phyloP scores from a whole-genome alignment of 2,797 vertebrate genomes.

The Eurystomus glaucurus region DNA sequence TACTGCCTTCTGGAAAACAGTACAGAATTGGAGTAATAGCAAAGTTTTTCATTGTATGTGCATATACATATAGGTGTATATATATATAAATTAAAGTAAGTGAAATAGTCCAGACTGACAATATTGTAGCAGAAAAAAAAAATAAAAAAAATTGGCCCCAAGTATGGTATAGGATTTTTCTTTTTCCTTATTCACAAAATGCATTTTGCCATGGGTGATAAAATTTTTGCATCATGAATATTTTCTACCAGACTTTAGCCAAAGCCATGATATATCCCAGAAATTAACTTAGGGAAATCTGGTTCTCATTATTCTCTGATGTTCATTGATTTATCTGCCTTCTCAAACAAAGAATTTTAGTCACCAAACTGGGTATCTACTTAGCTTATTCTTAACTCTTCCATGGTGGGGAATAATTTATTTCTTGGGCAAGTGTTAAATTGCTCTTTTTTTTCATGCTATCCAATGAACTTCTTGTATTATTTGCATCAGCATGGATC shows the following conservation, averaged over 20 bases:
- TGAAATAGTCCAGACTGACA: conserved; percentile 58
- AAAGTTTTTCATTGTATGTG: neutral
- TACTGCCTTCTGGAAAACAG: neutral
- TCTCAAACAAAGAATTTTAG: conserved; percentile 74
- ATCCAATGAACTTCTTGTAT: conserved; percentile 17
- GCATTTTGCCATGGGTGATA: conserved; percentile 69
- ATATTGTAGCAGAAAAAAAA: neutral
- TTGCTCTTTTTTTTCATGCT: neutral
- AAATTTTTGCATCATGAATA: conserved; percentile 78
- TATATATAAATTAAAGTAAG: neutral
- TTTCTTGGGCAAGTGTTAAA: conserved; percentile 28
- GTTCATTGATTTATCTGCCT: conserved; percentile 84
- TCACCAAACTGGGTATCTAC: conserved; percentile 70
- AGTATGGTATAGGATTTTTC: neutral
- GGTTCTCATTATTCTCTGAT: conserved; percentile 82
- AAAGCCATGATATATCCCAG: conserved; percentile 81
- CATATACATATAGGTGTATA: neutral
- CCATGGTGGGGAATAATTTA: neutral
- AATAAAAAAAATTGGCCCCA: neutral
- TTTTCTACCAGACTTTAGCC: conserved; percentile 78
- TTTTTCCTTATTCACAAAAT: conserved; percentile 61
- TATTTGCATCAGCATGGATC: conserved; percentile 31
- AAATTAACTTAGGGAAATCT: conserved; percentile 83
- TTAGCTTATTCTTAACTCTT: conserved; percentile 78
- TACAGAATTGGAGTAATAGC: neutral